These are phyloP conservation scores for Misgurnus mizolepis DNA, from an alignment of 2,113 vertebrate species.

Conservation along the genomic window DNA sequence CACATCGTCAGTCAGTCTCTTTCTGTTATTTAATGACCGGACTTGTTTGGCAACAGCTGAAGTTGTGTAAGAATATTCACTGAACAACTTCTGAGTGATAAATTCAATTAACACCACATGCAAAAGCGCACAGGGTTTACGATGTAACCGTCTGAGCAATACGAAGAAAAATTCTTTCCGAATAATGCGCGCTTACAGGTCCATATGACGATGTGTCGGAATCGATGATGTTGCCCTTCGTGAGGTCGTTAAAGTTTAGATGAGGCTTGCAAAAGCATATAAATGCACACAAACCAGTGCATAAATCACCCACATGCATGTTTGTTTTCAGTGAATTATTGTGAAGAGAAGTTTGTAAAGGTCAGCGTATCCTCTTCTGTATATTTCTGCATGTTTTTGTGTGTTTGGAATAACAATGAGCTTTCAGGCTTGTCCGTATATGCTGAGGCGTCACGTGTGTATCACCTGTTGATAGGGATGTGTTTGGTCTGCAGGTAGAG, in stretches of 20 bases:
- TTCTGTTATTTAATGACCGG: slow-evolving; percentile 63
- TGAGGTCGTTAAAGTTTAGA: slow-evolving; percentile 65
- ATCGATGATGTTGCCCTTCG: slow-evolving; percentile 58
- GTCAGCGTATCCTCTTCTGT: slow-evolving; percentile 39
- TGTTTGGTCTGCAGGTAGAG: slow-evolving; percentile 85
- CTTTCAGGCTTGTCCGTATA: slow-evolving; percentile 19
- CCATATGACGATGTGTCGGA: slow-evolving; percentile 57
- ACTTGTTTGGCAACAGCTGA: slow-evolving; percentile 62
- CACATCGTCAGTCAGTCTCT: slow-evolving; percentile 47
- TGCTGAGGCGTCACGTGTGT: slow-evolving; percentile 27
- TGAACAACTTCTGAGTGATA: slow-evolving; percentile 64
- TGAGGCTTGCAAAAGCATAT: slow-evolving; percentile 63
- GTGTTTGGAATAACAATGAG: slow-evolving; percentile 6
- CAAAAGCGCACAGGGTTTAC: slow-evolving; percentile 65
- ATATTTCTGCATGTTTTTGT: slow-evolving; percentile 33
- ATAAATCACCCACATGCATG: neutral
- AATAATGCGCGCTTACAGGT: slow-evolving; percentile 68
- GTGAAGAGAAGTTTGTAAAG: slow-evolving; percentile 41
- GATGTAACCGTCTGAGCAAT: slow-evolving; percentile 65
- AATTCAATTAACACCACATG: slow-evolving; percentile 73
- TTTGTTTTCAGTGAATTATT: slow-evolving; percentile 22
- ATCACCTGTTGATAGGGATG: slow-evolving; percentile 91
- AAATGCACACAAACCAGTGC: too few relatives aligned
- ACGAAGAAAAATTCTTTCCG: slow-evolving; percentile 73
- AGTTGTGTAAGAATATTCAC: slow-evolving; percentile 58